Conservation (phyloP, 2,113 vertebrate species). For the Dissostichus mawsoni region DNA sequence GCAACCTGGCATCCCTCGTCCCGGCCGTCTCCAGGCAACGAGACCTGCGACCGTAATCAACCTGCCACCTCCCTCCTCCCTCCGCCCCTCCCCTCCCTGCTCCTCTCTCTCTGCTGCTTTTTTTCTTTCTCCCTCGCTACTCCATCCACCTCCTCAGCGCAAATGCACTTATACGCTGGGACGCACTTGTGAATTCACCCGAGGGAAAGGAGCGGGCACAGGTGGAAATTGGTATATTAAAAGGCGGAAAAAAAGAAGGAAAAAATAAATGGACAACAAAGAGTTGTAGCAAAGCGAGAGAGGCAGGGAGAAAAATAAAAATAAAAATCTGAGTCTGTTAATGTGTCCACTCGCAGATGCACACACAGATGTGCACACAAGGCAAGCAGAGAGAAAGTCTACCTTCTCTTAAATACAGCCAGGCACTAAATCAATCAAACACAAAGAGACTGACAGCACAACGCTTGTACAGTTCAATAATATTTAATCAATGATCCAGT, state of each 20-base stretch:
- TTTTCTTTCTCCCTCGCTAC: constrained; percentile 53
- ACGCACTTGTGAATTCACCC: constrained; percentile 66
- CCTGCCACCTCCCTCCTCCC: constrained; percentile 75
- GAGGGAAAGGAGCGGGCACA: constrained; percentile 48
- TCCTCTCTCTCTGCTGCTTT: constrained; percentile 62
- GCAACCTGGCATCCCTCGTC: constrained; percentile 86
- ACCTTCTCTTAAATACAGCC: constrained; percentile 44
- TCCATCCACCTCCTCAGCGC: constrained; percentile 55
- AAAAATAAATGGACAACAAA: constrained; percentile 42
- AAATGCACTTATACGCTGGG: constrained; percentile 62
- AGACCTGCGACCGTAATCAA: constrained; percentile 87
- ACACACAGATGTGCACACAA: constrained; percentile 26
- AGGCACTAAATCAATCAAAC: constrained; percentile 65
- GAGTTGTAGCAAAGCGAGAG: constrained; percentile 60
- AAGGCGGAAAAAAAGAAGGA: neutral
- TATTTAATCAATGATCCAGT: constrained; percentile 69
- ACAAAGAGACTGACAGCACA: constrained; percentile 67
- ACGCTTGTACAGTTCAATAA: constrained; percentile 69
- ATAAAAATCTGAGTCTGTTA: constrained; percentile 35
- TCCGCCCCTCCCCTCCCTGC: constrained; percentile 45
- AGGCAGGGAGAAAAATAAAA: constrained; percentile 9
- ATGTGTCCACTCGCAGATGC: constrained; percentile 52
- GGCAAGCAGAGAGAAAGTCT: constrained; percentile 34
- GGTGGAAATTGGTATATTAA: constrained; percentile 70
- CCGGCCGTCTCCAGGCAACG: constrained; percentile 85